Evolutionary conservation across 2,888 invertebrate species (phyloP), one percentile per base, ranked within the genome.

Genomic region (Athetis lepigone): DNA sequence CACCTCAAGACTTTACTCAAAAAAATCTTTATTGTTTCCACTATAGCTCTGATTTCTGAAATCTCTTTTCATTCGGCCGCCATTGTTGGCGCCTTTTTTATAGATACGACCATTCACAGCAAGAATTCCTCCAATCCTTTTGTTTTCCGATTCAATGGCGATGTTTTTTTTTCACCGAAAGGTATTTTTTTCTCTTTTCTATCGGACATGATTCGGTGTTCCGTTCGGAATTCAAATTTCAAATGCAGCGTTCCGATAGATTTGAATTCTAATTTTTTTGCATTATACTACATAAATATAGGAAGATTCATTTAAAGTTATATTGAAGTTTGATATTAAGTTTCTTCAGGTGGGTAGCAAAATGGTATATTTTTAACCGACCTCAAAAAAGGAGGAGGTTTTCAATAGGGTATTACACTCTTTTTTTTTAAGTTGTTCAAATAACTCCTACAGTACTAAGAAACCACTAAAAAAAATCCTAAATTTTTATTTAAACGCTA

Each of bases 111-210:
- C 84, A 85, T 89, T 85, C 86, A 80, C 78, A 78, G 82, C 76
- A 84, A 86, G 84, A 86, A 83, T 82, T 84, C 74, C 71, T 75
- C 60, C 74, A 70, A 75, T 75, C 75, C 85, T 85, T 89, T 89
- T 89, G 88, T 90, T 88, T 88, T 85, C 71, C 82, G 77, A 83
- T 82, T 84, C 82, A 79, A 84, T 82, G 80, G 79, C 61, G 73
- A 56, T 76, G 59, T 77, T 60, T 77, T 62, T 62, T 65, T 63
- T 49, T 54, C 18, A 25, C 16, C 27, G 8, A 11, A 77, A 2
- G 18, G 70, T 80, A 81, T 85, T 84, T 79, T 83, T 83, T 75
- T 79, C 73, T 77, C 64, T 79, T 83, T 82, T 79, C 77, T 64
- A 71, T 74, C 79, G 75, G 77, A 77, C 72, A 71, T 80, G 73